These are phyloP conservation scores for Eupsilia transversa DNA, from an alignment of 2,888 invertebrate genomes.

Conservation along the genomic window DNA sequence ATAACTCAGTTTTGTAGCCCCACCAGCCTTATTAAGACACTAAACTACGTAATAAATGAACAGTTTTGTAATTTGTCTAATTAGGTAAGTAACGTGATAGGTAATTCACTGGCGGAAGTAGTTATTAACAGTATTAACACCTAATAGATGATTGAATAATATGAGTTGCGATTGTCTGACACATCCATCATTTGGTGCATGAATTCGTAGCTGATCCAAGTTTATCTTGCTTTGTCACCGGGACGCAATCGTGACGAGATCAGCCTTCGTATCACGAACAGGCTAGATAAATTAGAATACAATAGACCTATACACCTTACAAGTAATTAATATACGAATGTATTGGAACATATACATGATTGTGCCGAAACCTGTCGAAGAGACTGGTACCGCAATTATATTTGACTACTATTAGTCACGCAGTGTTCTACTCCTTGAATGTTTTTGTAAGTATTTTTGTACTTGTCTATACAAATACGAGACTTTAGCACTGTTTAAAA, in stretches of 20 bases:
- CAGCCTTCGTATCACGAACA: conserved; percentile 84
- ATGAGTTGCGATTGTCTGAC: conserved; percentile 7
- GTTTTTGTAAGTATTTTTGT: background rate
- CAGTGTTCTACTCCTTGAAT: conserved; percentile 14
- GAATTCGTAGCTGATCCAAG: conserved; percentile 52
- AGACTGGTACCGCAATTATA: conserved; percentile 33
- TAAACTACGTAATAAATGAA: conserved; percentile 37
- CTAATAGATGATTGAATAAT: conserved; percentile 47
- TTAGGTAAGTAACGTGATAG: conserved; percentile 42
- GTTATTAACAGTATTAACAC: conserved; percentile 44
- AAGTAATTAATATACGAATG: conserved; percentile 84
- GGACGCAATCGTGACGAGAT: conserved; percentile 83
- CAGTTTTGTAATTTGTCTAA: conserved; percentile 43
- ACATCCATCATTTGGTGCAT: conserved; percentile 40
- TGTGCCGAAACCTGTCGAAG: conserved; percentile 56
- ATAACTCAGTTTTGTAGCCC: background rate
- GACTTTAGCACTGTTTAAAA: background rate
- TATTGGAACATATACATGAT: conserved; percentile 54
- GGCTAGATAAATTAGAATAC: conserved; percentile 88
- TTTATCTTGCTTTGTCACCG: conserved; percentile 77
- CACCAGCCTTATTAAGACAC: conserved; percentile 16
- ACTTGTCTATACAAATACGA: conserved; percentile 1
- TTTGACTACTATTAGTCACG: conserved; percentile 32
- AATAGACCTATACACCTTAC: conserved; percentile 84
- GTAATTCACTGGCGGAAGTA: conserved; percentile 41